These are phyloP conservation scores for Ellobius talpinus DNA, from an alignment of 2,113 vertebrate species.

Conservation along the genomic window DNA sequence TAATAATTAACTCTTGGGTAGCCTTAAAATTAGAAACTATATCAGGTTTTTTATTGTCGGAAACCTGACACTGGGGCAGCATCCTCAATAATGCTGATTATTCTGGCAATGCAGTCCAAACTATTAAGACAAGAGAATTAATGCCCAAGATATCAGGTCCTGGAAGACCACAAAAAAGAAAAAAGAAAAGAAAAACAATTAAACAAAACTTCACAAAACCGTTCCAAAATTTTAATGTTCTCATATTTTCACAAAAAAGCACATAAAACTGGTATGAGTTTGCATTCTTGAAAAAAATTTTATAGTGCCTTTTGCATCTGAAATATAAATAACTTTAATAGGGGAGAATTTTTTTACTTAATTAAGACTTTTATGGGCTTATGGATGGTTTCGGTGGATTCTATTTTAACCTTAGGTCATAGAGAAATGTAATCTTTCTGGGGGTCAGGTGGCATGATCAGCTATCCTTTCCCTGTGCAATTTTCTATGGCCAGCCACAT, in stretches of 20 bases:
- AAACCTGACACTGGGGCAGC: background rate
- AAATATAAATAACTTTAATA: constrained; percentile 14
- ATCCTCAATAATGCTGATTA: background rate
- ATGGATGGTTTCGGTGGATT: background rate
- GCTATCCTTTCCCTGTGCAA: background rate
- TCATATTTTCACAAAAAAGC: background rate
- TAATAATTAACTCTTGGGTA: background rate
- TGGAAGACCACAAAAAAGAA: background rate
- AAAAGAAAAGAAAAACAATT: background rate
- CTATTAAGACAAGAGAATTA: background rate
- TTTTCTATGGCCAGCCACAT: background rate
- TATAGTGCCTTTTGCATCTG: background rate
- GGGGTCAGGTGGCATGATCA: background rate
- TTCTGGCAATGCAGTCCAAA: background rate
- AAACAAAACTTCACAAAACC: background rate
- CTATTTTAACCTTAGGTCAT: background rate
- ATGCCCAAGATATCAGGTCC: background rate
- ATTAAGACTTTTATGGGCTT: background rate
- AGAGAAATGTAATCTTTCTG: background rate
- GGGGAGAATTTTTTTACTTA: background rate
- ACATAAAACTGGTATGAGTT: background rate
- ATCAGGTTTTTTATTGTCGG: background rate
- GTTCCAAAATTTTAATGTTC: background rate
- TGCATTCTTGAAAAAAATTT: background rate
- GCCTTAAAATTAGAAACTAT: background rate